A percentile compares a stretch with the other conserved stretches of the same genome.
Evolutionary conservation across 2,888 invertebrate species (phyloP).

Genomic region (Ormyrus pomaceus): DNA sequence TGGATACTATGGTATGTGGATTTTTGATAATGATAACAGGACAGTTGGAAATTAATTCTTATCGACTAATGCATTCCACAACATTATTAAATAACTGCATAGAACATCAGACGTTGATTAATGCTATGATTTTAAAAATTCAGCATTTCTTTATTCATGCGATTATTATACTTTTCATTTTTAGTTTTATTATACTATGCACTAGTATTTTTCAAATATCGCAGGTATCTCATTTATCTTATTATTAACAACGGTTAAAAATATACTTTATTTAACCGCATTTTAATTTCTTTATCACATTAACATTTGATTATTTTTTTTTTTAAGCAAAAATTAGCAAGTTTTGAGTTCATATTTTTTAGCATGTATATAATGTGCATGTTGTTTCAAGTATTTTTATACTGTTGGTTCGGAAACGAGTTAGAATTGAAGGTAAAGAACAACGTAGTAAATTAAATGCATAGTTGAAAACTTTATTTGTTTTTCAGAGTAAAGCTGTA

Average conservation of each 20-base stretch:
- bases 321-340: conserved; percentile 29
- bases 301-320: neutral
- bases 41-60: conserved; percentile 43
- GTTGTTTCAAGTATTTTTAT: conserved; percentile 45
- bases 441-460: neutral
- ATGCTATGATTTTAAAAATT: conserved; percentile 32
- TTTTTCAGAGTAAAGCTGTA: conserved; percentile 40
- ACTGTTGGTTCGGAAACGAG: conserved; percentile 53
- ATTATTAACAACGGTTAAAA: neutral
- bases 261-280: neutral
- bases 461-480: neutral
- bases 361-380: conserved; percentile 31
- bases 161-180: conserved; percentile 43
- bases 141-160: conserved; percentile 45
- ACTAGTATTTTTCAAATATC: conserved; percentile 50
- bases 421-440: conserved; percentile 33
- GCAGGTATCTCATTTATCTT: conserved; percentile 28
- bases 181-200: conserved; percentile 49
- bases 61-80: conserved; percentile 21
- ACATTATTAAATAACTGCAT: conserved; percentile 21
- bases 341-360: conserved; percentile 42
- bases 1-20: conserved; percentile 51
- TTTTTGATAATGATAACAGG: conserved; percentile 41
- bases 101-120: conserved; percentile 40
- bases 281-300: neutral